phyloP scores from a whole-genome alignment of 1,140 invertebrate species.

The Ceratoteleas bidentatus region DNA sequence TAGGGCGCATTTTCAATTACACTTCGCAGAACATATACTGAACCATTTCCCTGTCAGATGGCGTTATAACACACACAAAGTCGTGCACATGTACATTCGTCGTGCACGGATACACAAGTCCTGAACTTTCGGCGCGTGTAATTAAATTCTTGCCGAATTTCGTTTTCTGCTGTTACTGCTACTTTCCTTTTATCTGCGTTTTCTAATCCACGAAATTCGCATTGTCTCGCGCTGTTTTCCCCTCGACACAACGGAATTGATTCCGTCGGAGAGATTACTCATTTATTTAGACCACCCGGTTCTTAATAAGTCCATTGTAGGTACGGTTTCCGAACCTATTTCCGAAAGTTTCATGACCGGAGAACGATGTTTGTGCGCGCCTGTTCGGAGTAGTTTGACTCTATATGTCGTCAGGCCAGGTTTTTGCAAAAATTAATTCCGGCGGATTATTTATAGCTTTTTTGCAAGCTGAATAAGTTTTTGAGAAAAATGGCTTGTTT shows the following conservation, averaged over 20 bases:
- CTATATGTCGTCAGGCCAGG: constrained; percentile 27
- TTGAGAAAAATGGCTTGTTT: constrained; percentile 1
- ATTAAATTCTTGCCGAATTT: constrained; percentile 57
- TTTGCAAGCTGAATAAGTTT: constrained; percentile 11
- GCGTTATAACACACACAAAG: constrained; percentile 41
- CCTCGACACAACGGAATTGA: constrained; percentile 24
- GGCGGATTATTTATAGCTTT: constrained; percentile 32
- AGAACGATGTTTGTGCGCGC: constrained; percentile 28
- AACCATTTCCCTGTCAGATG: constrained; percentile 45
- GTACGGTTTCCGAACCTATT: constrained; percentile 12
- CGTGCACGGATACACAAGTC: constrained; percentile 5
- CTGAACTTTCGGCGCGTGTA: constrained; percentile 24
- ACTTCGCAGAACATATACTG: constrained; percentile 49
- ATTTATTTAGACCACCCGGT: neutral
- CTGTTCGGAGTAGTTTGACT: constrained; percentile 32
- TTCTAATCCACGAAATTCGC: constrained; percentile 45
- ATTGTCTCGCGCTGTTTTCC: constrained; percentile 27
- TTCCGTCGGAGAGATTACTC: constrained; percentile 18
- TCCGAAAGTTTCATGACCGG: constrained; percentile 13
- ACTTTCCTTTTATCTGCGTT: constrained; percentile 44
- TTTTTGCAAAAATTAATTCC: constrained; percentile 23
- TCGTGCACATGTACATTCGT: neutral
- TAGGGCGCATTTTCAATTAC: constrained; percentile 63
- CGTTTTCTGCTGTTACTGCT: constrained; percentile 45
- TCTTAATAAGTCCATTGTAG: constrained; percentile 2